Evolutionary conservation across 2,113 vertebrate genomes (phyloP), one percentile per base, ranked within the genome.

Genomic region (Alectura lathami): DNA sequence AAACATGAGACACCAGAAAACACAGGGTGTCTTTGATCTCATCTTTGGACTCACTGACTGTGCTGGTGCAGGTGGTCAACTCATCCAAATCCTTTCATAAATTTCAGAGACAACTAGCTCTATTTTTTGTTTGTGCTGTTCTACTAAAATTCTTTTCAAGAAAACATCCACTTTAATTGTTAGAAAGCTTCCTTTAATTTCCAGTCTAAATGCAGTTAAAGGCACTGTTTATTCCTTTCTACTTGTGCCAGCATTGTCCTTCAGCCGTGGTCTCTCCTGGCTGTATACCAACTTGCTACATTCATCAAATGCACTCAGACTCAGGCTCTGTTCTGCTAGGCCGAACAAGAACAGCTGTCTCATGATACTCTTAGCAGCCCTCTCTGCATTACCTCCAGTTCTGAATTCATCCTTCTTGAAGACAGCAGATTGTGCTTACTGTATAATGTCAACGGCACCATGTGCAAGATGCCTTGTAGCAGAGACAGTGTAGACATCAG

Each of bases 241-340:
- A 84, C 66, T 93, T 69, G n/a, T 89, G 94, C 96, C 95, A 96
- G 91, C 76, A 93, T 81, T 95, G 95, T 94, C 83, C 72, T 83
- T 81, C 42, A 86, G 64, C 88, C 88, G 63, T 93, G 72, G 29
- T 92, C 74, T 89, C 56, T 86, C 60, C 77, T 96, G 95, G 96
- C 88, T 75, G 23, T 27, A 54, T 16, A 84, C 74, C 95, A 94
- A 32, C 36, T 83, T 42, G 47, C 30, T 82, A 63, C 40, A 89
- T 78, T 86, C 54, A 93, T 50, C 63, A 66, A 73, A 88, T 0
- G 3, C 63, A 47, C 36, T 66, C 47, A 20, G 59, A 73, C 59
- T 76, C 0, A 0, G 54, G 59, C 51, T 81, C 64, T 1, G 3
- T 79, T 93, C 73, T 78, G 83, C 77, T 59, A 62, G 53, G 24